phyloP scores from a whole-genome alignment of 1,140 invertebrate genomes.

The Musca domestica region DNA sequence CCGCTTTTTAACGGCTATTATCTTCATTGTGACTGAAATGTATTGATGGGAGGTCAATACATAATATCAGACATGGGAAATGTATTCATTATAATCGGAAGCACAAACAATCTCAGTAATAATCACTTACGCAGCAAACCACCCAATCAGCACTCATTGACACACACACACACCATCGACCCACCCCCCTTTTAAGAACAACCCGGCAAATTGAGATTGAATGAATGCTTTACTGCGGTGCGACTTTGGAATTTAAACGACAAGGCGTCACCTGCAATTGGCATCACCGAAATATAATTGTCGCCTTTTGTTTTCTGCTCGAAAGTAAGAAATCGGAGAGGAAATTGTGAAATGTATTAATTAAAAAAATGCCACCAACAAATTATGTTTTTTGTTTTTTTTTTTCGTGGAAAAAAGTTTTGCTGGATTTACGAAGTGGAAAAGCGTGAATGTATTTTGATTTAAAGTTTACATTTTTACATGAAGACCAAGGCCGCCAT shows the following conservation, averaged over 20 bases:
- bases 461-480: background rate
- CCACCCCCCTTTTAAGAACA: too few relatives aligned
- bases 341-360: constrained; percentile 12
- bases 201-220: background rate
- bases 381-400: constrained; percentile 6
- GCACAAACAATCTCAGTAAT: too few relatives aligned
- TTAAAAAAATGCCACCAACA: constrained; percentile 21
- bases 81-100: too few relatives aligned
- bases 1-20: too few relatives aligned
- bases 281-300: constrained; percentile 21
- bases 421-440: background rate
- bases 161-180: too few relatives aligned
- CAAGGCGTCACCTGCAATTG: constrained; percentile 24
- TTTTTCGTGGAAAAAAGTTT: background rate
- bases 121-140: too few relatives aligned
- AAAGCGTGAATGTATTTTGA: background rate
- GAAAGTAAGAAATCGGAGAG: too few relatives aligned
- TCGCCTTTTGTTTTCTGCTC: constrained; percentile 7
- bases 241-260: background rate
- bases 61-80: too few relatives aligned
- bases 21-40: too few relatives aligned
- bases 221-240: constrained; percentile 13
- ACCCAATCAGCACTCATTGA: too few relatives aligned
- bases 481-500: background rate
- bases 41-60: too few relatives aligned